These are phyloP conservation scores for Netelia inedita DNA, from an alignment of 2,888 invertebrate genomes.

Conservation along the genomic window DNA sequence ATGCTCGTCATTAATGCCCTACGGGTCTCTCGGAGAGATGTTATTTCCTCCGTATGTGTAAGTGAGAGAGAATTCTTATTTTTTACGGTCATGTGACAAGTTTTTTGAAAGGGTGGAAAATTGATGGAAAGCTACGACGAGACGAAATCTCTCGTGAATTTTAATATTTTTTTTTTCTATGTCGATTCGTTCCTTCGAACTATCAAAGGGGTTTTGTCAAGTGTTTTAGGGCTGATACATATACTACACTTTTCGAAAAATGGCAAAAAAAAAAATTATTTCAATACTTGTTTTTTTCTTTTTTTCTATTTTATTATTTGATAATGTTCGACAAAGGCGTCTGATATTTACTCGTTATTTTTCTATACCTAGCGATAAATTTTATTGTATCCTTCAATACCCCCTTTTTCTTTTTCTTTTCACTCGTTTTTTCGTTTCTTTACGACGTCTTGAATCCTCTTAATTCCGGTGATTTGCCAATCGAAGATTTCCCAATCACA, in stretches of 20 bases:
- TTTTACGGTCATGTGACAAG: no score
- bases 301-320: background rate
- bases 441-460: conserved; percentile 33
- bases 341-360: no score
- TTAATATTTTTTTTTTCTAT: no score
- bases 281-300: background rate
- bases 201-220: no score
- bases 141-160: background rate
- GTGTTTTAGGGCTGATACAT: no score
- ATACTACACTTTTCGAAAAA: background rate
- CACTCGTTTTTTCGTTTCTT: background rate
- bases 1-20: conserved; percentile 19
- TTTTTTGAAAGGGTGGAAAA: background rate
- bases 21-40: background rate
- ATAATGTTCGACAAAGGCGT: no score
- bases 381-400: no score
- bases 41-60: background rate
- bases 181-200: no score
- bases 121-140: background rate
- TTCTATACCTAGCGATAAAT: no score
- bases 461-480: conserved; percentile 63
- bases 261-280: background rate
- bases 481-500: conserved; percentile 65
- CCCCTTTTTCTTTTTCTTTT: conserved; percentile 12
- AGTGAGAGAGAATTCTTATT: no score